Percentiles rank a stretch among this genome's conserved stretches.
Conservation (phyloP, 2,888 invertebrate genomes). For the Stramonita haemastoma region DNA sequence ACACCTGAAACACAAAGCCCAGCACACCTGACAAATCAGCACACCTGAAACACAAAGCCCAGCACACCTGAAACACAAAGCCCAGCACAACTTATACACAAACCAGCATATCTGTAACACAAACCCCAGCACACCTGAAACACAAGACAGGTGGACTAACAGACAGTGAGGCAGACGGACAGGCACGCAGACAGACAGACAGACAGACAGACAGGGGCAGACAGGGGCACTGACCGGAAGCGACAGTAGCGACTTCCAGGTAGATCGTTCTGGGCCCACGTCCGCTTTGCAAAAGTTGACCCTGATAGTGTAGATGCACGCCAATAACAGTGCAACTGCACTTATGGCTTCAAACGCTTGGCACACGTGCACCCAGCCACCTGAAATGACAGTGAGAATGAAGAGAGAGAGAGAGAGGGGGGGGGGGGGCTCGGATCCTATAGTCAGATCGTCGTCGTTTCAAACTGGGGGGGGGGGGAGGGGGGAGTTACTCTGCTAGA, state of each 20-base stretch:
- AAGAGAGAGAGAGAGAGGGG: background rate
- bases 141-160: background rate
- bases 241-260: background rate
- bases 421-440: too few species aligned
- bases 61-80: too few species aligned
- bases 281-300: conserved; percentile 10
- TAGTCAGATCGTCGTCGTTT: too few species aligned
- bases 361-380: conserved; percentile 6
- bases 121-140: too few species aligned
- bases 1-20: too few species aligned
- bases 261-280: background rate
- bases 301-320: conserved; percentile 14
- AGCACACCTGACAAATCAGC: too few species aligned
- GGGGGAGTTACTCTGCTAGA: too few species aligned
- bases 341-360: background rate
- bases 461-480: background rate
- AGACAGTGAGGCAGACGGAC: background rate
- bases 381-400: background rate
- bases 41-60: too few species aligned
- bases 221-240: background rate
- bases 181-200: background rate
- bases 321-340: background rate
- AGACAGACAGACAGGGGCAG: background rate
- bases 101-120: too few species aligned
- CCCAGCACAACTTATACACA: too few species aligned